Conservation (phyloP, 2,113 vertebrate genomes). For the Uria aalge region DNA sequence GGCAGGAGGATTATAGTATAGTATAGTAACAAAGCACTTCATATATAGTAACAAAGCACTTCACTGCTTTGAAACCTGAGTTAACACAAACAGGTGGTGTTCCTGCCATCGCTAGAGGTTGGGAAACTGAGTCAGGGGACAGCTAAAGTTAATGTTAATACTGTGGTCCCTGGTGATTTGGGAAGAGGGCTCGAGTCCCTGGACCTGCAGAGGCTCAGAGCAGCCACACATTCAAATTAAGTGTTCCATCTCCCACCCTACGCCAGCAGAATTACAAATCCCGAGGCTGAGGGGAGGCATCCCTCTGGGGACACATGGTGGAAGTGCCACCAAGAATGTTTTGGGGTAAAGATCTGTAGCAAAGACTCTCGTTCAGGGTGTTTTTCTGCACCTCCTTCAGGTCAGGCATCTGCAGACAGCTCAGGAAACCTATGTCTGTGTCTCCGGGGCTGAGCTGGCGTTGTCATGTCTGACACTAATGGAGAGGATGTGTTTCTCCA, state of each 20-base stretch:
- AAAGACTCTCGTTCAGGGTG: rapidly evolving
- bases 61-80: not conserved
- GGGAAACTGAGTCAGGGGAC: not conserved
- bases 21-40: too few relatives aligned
- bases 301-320: not conserved
- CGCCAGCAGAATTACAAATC: not conserved
- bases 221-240: not conserved
- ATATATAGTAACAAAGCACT: too few relatives aligned
- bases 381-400: not conserved
- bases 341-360: not conserved
- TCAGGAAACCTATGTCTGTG: not conserved
- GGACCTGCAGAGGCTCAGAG: not conserved
- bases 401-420: not conserved
- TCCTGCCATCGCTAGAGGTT: not conserved
- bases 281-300: not conserved
- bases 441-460: not conserved
- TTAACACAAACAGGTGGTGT: not conserved
- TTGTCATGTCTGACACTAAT: not conserved
- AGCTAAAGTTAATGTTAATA: not conserved
- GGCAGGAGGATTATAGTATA: not conserved
- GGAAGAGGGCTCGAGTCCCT: not conserved
- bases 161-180: not conserved
- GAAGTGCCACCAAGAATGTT: not conserved
- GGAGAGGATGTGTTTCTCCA: not conserved
- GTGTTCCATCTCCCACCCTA: not conserved